Evolutionary conservation across 2,888 invertebrate species (phyloP), one percentile per base, ranked within the genome.

Genomic region (Cataglyphis livida): DNA sequence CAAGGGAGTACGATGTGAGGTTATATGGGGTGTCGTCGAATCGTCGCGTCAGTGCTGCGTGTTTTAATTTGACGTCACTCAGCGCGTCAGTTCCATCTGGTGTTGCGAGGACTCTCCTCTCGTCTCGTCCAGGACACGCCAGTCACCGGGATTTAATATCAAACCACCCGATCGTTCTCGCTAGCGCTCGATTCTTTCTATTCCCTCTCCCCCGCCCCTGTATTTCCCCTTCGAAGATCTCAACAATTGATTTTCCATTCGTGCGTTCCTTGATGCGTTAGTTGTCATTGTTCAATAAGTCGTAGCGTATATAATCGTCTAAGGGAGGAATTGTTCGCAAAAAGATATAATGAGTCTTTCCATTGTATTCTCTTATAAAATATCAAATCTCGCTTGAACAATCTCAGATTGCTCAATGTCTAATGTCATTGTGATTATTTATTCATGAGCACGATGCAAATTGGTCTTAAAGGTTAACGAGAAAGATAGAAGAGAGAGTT

Each of bases 1-100:
- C 51, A 51, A 28, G 79, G 64, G 51, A 25, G 44, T 28, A 5
- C 25, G 51, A 54, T 28, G 84, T 85, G 86, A 85, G 89, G 86
- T 86, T 89, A 84, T 90, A 87, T 88, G 89, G 90, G 90, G 90
- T 92, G 92, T 93, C 92, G 91, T 91, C 91, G 92, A 93, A 93
- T 93, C 93, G 91, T 93, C 92, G 93, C 92, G 92, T 92, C 91
- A 91, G 89, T 91, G 91, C 92, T 87, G 91, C 90, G 93, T 93
- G 93, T 94, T 94, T 94, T 93, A 93, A 93, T 93, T 93, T 93
- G 93, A 93, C 93, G 93, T 93, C 93, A 93, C 93, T 93, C 93
- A 92, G 91, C 91, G 89, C 91, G 93, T 93, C 93, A 93, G 92
- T 92, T 92, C 92, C 93, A 94, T 93, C 93, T 93, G 93, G 92